Evolutionary conservation across 2,888 invertebrate genomes (phyloP), one percentile per base, ranked within the genome.

Genomic region (Trachelus tabidus): DNA sequence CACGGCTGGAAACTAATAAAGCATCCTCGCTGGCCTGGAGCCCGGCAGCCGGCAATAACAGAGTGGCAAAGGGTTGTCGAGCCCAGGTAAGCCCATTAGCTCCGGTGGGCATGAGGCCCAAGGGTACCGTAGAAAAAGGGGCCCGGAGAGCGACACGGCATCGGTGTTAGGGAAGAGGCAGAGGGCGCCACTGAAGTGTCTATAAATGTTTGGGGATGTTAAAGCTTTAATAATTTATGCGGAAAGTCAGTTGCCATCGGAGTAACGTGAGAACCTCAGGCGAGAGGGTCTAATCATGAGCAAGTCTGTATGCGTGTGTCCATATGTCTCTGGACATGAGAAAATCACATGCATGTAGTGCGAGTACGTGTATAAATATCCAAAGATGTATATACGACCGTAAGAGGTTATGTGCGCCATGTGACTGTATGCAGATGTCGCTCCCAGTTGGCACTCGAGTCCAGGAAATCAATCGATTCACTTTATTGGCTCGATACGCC

Each of bases 41-140:
- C 40, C 15, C 40, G 40, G 69, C 69, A 30, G 69, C 69, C 69
- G 69, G 69, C 69, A 15, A 30, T 69, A 33, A 30, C 30, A 85
- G 84, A 84, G 82, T 80, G 81, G 82, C 80, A 81, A 83, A 85
- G 84, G 85, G 85, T 85, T 86, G 40, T 40, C 15, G 15, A 40
- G 82, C 77, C 86, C 88, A 87, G 87, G 88, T 87, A 88, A 83
- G 77, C 83, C 86, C 86, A 88, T 88, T 87, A 88, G 86, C 85
- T 83, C 77, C 81, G 84, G 83, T 81, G 83, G 82, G 79, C 69
- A 33, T 69, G 40, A 40, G 40, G 40, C 40, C 40, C 40, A 15
- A 40, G 40, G 40, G 69, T 69, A 69, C 69, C 30, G 69, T 69
- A 40, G 40, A 40, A 40, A 40, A 40, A 40, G 15, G 40, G 40